A percentile compares a stretch with the other conserved stretches of the same genome.
Conservation (phyloP, 2,113 vertebrate genomes). For the Cnemophilus loriae region DNA sequence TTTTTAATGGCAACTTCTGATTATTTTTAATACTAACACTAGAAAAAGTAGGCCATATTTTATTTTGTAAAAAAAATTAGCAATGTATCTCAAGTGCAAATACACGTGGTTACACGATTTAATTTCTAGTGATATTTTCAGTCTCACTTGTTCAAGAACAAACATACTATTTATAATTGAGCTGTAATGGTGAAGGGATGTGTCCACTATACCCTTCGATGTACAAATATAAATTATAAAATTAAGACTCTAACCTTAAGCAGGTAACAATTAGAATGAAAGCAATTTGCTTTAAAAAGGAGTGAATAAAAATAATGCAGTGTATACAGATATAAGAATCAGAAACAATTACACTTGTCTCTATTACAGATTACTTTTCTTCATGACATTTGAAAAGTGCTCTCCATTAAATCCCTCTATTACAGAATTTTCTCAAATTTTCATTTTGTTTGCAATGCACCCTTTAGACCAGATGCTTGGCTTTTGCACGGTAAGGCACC, state of each 20-base stretch:
- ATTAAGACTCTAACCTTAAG: not conserved
- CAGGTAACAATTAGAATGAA: not conserved
- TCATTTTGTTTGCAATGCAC: not conserved
- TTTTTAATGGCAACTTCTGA: not conserved
- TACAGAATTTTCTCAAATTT: not conserved
- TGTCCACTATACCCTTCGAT: not conserved
- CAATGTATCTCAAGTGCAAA: not conserved
- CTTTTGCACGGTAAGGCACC: not conserved
- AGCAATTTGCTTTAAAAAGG: not conserved
- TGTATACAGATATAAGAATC: not conserved
- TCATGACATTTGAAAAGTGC: not conserved
- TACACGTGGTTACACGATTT: not conserved
- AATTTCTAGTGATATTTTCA: not conserved
- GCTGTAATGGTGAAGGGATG: not conserved
- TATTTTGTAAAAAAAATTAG: not conserved
- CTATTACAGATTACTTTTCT: not conserved
- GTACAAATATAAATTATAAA: not conserved
- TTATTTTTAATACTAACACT: not conserved
- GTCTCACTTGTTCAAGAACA: not conserved
- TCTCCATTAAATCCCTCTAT: not conserved
- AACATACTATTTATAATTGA: not conserved
- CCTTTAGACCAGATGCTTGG: not conserved
- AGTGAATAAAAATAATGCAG: not conserved
- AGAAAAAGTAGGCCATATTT: not conserved
- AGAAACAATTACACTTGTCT: not conserved